Evolutionary conservation across 2,888 invertebrate species (phyloP).

Genomic region (Coecobrya sp.): DNA sequence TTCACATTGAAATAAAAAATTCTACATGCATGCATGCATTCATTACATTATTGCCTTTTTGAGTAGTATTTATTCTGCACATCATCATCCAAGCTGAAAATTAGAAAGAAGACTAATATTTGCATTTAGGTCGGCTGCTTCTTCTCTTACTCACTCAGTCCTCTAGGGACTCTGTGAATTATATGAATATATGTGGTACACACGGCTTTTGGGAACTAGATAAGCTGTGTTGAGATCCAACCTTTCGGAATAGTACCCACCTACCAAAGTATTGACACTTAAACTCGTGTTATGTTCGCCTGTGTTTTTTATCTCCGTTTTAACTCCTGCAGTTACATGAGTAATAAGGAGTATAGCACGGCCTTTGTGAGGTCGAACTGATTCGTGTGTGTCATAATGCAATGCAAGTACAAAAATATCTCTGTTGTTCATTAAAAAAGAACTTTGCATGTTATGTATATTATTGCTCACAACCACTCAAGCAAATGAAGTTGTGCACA

Average conservation of each 20-base stretch:
- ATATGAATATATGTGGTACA: neutral
- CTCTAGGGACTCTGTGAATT: neutral
- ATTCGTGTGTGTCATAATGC: neutral
- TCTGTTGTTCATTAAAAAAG: neutral
- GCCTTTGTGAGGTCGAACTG: conserved; percentile 61
- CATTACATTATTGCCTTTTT: neutral
- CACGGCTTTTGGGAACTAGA: neutral
- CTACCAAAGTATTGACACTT: neutral
- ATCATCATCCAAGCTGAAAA: neutral
- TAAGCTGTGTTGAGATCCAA: too few relatives aligned
- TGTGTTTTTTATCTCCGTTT: conserved; percentile 36
- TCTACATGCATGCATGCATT: neutral
- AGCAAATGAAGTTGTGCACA: neutral
- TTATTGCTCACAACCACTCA: neutral
- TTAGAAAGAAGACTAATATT: conserved; percentile 38
- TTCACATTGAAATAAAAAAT: too few relatives aligned
- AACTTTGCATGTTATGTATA: conserved; percentile 34
- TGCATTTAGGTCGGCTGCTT: conserved; percentile 56
- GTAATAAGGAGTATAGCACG: conserved; percentile 5
- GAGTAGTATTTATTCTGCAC: neutral
- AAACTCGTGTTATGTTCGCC: neutral
- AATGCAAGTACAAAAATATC: neutral
- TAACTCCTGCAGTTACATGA: neutral
- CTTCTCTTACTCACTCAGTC: neutral
- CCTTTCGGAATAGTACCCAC: neutral